phyloP scores from a whole-genome alignment of 2,888 invertebrate species.

The Epirrhoe alternata region DNA sequence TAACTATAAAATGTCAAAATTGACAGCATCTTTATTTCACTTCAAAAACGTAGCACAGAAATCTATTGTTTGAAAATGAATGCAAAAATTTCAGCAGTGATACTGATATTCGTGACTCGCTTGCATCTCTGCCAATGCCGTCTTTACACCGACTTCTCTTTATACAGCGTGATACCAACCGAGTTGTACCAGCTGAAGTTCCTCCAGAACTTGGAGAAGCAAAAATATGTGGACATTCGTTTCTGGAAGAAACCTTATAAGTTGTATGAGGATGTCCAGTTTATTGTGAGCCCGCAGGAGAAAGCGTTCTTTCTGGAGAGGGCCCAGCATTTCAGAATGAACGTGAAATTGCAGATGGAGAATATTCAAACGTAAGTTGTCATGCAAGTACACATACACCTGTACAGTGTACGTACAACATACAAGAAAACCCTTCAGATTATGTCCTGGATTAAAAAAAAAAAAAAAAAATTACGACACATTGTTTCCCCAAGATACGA shows the following conservation, averaged over 20 bases:
- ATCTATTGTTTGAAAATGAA: slow-evolving; percentile 51
- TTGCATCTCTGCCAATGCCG: slow-evolving; percentile 51
- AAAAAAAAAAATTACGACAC: too few relatives aligned
- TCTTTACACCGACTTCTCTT: slow-evolving; percentile 57
- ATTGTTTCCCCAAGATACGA: too few relatives aligned
- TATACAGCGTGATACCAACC: slow-evolving; percentile 54
- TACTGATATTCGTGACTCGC: slow-evolving; percentile 54
- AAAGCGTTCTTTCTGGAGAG: slow-evolving; percentile 58
- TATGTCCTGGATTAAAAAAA: too few relatives aligned
- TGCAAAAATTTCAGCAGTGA: slow-evolving; percentile 47
- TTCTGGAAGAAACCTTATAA: slow-evolving; percentile 68
- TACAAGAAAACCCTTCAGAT: not conserved
- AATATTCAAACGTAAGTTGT: slow-evolving; percentile 63
- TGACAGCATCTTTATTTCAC: too few relatives aligned
- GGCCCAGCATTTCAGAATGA: slow-evolving; percentile 57
- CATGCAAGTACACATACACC: too few relatives aligned
- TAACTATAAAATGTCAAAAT: too few relatives aligned
- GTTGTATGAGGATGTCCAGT: slow-evolving; percentile 58
- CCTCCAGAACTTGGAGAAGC: slow-evolving; percentile 58
- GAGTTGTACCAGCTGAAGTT: slow-evolving; percentile 63
- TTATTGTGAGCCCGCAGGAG: slow-evolving; percentile 61
- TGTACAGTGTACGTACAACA: not conserved
- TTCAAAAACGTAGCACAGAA: not conserved
- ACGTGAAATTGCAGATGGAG: slow-evolving; percentile 42
- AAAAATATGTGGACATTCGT: slow-evolving; percentile 62